phyloP scores from a whole-genome alignment of 30 jellyfish, hydroid and myxozoan species.

The Catostylus mosaicus region DNA sequence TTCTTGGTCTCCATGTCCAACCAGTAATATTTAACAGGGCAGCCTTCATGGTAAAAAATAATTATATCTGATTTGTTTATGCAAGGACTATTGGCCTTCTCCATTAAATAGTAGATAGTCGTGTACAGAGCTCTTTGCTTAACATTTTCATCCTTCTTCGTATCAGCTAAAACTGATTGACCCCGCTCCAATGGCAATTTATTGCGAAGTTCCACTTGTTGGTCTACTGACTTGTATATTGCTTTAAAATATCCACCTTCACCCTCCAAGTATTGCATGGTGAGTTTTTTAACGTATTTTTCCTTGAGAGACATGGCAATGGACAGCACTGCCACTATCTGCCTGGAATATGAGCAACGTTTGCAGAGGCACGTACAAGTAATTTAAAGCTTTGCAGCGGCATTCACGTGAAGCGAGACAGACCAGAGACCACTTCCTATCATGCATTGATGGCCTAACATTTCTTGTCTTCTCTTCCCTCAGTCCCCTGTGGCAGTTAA shows the following conservation, averaged over 20 bases:
- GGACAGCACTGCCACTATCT: no score
- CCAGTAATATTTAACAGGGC: conserved; percentile 57
- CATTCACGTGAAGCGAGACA: no score
- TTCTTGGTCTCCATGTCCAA: conserved; percentile 17
- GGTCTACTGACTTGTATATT: conserved; percentile 15
- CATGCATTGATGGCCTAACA: no score
- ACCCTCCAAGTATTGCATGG: conserved; percentile 45
- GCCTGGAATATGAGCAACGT: no score
- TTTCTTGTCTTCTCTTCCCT: no score
- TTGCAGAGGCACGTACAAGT: no score
- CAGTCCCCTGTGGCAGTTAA: no score
- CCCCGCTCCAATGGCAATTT: neutral
- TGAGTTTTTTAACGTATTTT: conserved; percentile 17
- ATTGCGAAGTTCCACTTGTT: conserved; percentile 5
- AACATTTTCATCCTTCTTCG: neutral
- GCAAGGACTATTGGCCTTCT: conserved; percentile 17
- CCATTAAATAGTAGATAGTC: conserved; percentile 53
- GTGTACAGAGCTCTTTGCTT: conserved; percentile 32
- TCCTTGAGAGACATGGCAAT: conserved; percentile 40
- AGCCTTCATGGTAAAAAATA: conserved; percentile 49
- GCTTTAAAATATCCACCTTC: conserved; percentile 62
- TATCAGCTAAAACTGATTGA: neutral
- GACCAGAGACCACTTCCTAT: no score
- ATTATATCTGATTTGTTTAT: conserved; percentile 32
- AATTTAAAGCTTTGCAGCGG: no score